A percentile compares a stretch with the other conserved stretches of the same genome.
Conservation (phyloP, 2,113 vertebrate species). For the Cervus canadensis region DNA sequence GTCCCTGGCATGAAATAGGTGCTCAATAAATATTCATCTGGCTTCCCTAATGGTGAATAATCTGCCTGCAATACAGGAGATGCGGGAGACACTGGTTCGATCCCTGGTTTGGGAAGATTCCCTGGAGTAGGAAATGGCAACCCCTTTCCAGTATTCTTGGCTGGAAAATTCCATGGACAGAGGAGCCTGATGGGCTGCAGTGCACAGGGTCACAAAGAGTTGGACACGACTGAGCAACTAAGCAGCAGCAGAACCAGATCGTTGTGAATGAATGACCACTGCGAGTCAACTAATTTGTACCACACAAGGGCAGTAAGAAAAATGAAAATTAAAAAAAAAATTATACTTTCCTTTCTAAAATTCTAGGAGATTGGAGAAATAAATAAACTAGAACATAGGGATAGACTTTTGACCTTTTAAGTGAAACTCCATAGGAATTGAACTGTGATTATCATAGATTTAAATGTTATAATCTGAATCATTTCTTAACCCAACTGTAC, state of each 20-base stretch:
- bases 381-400: background rate
- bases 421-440: background rate
- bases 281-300: background rate
- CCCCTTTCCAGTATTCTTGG: background rate
- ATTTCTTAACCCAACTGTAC: background rate
- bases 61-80: background rate
- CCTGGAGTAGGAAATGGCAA: background rate
- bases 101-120: background rate
- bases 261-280: background rate
- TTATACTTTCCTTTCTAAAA: background rate
- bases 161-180: background rate
- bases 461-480: background rate
- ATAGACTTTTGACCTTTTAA: background rate
- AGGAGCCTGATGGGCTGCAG: background rate
- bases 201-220: background rate
- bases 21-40: background rate
- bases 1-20: background rate
- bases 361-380: background rate
- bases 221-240: rapidly evolving
- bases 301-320: background rate
- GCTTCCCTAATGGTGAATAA: background rate
- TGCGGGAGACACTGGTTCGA: rapidly evolving
- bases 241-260: background rate
- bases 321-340: background rate
- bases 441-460: background rate